Base-by-base conservation (phyloP, 2,113 vertebrate species). In the Neotragus moschatus region DNA sequence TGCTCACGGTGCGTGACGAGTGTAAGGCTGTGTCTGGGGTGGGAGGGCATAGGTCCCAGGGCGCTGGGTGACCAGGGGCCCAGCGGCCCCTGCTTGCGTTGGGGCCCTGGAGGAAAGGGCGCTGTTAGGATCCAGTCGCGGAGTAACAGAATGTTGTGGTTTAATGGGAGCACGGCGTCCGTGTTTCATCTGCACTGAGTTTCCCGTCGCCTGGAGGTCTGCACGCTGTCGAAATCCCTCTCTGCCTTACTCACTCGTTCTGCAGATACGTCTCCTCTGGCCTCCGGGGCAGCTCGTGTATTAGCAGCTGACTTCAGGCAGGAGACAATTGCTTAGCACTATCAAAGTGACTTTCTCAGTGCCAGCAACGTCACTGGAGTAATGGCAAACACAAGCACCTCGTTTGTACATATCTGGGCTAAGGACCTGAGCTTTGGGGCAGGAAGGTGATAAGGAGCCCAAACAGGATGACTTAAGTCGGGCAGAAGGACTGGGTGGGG, bases 61-160 rank as follows among this genome's bases (percentile, higher is more conserved):
- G 36, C 8, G 0, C 23, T 15, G 80, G 16, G 51, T 2, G n/a
- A 63, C 12, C 10, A 30, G 30, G 45, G 70, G 13, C 13, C 9
- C 6, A 23, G 16, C 43, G 11, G 15, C 26, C 11, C 2, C n/a
- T 47, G 47, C 9, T 33, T 33, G 51, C 13, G 1, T 0, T 7
- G 36, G 55, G 43, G 25, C 7, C 6, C 3, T 15, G 8, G 4
- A 45, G 17, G 36, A 49, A 19, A 45, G 5, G 47, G 53, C 1
- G 6, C 43, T 7, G 3, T 17, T 28, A 3, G 4, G 7, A 25
- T 10, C 28, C 60, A 25, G 25, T 30, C 4, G 6, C 0, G 12
- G 6, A 25, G 45, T 7, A 5, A 23, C 16, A 0, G 12, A 8
- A 4, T 7, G n/a, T 21, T 1, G 0, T 25, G 7, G 51, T 63